Evolutionary conservation across 2,888 invertebrate genomes (phyloP), one percentile per base, ranked within the genome.

Genomic region (Mimumesa dahlbomi): DNA sequence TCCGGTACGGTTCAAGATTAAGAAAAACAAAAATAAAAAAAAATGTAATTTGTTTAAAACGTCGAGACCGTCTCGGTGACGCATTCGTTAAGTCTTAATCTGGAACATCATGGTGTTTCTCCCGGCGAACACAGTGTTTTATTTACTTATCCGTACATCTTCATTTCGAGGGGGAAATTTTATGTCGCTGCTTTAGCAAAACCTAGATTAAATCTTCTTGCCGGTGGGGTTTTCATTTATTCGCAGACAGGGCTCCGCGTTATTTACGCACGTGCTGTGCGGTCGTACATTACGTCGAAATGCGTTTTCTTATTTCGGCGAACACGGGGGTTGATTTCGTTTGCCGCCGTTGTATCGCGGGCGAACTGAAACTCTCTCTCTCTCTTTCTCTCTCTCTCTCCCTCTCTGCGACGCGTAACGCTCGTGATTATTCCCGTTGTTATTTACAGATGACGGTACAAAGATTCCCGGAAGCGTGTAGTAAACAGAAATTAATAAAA

Each of bases 141-240:
- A 25, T 25, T 7, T 5, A 25, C 25, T 9, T 54, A 25, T 31
- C 19, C n/a, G 5, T 16, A 25, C 18, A 4, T 21, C 42, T 49
- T 18, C 11, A 7, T 54, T 22, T 18, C 14, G 18, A 21, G 11
- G 38, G 18, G 38, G 18, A 38, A 61, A 36, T 61, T 61, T 31
- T 11, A 38, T 13, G 5, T 11, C 43, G 11, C 21, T 22, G 21
- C 22, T 48, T 62, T n/a, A 31, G 9, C 14, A 40, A 19, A 4
- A 18, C 54, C 31, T 61, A 38, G 34, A 65, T 52, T 50, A 61
- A 61, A 61, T 65, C 52, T 61, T 61, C 18, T 52, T 18, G 21
- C 29, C 25, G 4, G 25, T 25, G 25, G 25, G 6, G 19, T 2
- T 34, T 34, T 56, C 19, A 14, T 45, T 45, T 45, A 56, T 21